These are phyloP conservation scores for Cisticola juncidis DNA, from an alignment of 2,113 vertebrate genomes.

Conservation along the genomic window DNA sequence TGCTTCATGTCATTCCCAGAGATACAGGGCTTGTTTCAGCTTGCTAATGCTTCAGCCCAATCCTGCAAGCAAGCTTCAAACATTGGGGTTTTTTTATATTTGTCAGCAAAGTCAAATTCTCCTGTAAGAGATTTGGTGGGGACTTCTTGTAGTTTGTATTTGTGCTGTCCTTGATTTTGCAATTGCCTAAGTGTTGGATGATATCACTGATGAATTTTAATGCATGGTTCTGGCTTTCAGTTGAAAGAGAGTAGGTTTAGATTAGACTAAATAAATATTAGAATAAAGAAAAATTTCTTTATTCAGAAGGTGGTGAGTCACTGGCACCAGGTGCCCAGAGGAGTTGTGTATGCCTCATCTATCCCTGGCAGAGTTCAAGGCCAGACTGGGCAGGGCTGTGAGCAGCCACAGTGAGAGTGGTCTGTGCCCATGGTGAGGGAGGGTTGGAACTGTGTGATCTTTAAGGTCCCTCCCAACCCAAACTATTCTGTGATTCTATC, in stretches of 20 bases:
- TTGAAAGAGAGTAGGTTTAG: neutral
- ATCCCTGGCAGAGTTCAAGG: neutral
- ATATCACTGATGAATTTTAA: neutral
- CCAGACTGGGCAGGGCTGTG: neutral
- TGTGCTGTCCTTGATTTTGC: neutral
- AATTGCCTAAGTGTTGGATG: neutral
- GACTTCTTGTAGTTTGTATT: neutral
- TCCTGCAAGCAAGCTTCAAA: neutral
- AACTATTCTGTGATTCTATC: neutral
- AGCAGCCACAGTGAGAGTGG: neutral
- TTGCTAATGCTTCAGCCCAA: neutral
- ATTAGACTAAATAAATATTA: no score
- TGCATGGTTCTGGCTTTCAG: neutral
- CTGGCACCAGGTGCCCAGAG: neutral
- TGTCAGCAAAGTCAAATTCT: neutral
- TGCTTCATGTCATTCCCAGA: neutral
- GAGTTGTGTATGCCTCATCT: no score
- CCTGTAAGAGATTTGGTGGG: neutral
- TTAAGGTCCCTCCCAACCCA: neutral
- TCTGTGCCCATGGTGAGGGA: neutral
- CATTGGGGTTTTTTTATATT: neutral
- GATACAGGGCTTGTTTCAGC: neutral
- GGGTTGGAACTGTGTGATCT: neutral
- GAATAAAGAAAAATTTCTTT: neutral
- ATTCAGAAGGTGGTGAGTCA: neutral